Evolutionary conservation across 2,113 vertebrate genomes (phyloP).

Genomic region (Mirza zaza): DNA sequence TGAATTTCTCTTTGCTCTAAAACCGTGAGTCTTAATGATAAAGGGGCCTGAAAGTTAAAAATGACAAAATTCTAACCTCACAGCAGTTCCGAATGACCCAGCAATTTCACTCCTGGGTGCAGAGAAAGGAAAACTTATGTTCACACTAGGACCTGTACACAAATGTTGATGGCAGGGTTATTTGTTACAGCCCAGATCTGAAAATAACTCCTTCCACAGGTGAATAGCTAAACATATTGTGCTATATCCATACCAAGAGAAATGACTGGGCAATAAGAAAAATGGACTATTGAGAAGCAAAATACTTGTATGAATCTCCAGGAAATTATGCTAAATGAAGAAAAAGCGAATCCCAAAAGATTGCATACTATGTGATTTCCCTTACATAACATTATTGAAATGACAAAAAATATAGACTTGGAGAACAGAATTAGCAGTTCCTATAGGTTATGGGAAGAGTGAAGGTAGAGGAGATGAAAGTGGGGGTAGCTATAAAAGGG

Average conservation of each 20-base stretch:
- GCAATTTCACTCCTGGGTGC: neutral
- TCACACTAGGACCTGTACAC: neutral
- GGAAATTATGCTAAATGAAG: neutral
- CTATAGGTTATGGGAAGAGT: neutral
- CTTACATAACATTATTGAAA: neutral
- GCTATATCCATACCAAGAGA: neutral
- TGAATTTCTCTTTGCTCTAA: conserved; percentile 12
- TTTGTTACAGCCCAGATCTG: neutral
- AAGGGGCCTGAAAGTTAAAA: neutral
- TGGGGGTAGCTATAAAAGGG: neutral
- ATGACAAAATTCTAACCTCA: neutral
- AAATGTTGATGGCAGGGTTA: neutral
- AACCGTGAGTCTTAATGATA: neutral
- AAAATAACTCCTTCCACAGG: neutral
- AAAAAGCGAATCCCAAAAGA: neutral
- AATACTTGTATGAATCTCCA: neutral
- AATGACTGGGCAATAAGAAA: neutral
- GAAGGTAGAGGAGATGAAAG: neutral
- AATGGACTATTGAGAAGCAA: neutral
- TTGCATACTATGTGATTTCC: neutral
- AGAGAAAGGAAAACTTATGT: neutral
- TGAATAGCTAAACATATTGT: neutral
- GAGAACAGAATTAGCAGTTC: neutral
- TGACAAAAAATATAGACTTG: neutral
- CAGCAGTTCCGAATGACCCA: neutral